Evolutionary conservation across 2,888 invertebrate genomes (phyloP).

Genomic region (Meteorus colon): DNA sequence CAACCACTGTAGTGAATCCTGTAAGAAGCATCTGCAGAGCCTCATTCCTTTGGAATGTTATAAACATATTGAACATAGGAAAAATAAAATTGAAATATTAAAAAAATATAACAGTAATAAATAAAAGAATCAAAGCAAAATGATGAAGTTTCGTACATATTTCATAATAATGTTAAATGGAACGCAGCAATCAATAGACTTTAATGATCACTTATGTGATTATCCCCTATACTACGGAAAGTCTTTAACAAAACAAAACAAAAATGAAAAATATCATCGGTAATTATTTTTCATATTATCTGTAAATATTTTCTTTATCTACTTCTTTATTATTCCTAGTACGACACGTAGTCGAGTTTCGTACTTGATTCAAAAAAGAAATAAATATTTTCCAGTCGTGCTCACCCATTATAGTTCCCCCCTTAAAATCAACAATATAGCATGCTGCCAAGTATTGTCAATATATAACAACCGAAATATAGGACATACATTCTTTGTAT

Average conservation of each 20-base stretch:
- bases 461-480: constrained; percentile 2
- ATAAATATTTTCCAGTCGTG: constrained; percentile 3
- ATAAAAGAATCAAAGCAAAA: constrained; percentile 2
- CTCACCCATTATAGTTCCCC: background rate
- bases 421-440: background rate
- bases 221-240: constrained; percentile 9
- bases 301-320: constrained; percentile 15
- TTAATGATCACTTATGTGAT: background rate
- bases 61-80: constrained; percentile 19
- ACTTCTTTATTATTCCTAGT: constrained; percentile 39
- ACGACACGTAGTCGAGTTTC: constrained; percentile 54
- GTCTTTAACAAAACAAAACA: constrained; percentile 3
- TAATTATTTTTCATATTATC: constrained; percentile 26
- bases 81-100: constrained; percentile 14
- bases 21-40: constrained; percentile 36
- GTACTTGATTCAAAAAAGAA: constrained; percentile 41
- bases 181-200: constrained; percentile 9
- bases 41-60: constrained; percentile 44
- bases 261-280: constrained; percentile 10
- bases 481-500: background rate
- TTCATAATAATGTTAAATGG: background rate
- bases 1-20: constrained; percentile 53
- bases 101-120: constrained; percentile 19
- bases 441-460: background rate
- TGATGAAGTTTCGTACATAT: background rate